Evolutionary conservation across 37 sponge, comb jelly and placozoan genomes (phyloP), one percentile per base, ranked within the genome.

Genomic region (Oscarella lobularis): DNA sequence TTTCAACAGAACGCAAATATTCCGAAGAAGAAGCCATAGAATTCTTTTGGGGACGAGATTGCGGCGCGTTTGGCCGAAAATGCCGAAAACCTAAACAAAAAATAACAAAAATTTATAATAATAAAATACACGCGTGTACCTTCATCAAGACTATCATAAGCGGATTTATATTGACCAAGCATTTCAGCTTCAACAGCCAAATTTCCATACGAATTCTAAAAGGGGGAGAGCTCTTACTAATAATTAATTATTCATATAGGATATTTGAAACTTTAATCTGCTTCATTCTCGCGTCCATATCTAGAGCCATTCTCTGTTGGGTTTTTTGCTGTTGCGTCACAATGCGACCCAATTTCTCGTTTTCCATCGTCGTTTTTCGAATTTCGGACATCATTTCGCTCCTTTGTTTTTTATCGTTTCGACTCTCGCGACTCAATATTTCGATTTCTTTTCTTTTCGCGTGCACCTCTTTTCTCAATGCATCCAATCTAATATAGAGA

Each of bases 231-330:
- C 9, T 48, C 20, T 48, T 20, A 27, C 20, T 48, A 48, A 27
- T 9, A 48, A 48, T 48, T 48, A 48, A 48, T 48, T 48, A 48
- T 20, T 48, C 9, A 48, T 27, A 9, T 48, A 48, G 14, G 20
- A 48, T 48, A 48, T 48, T 48, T 1, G 39, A 75, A 31, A 86
- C 87, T 37, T 73, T 36, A 1, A 86, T 54, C 6, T 74, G 29
- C 68, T 31, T 39, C 80, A 69, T 74, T 30, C 77, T 67, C 32
- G 39, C 54, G 40, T 82, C 76, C 1, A 39, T 74, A 27, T 86
- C 87, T 35, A 74, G 79, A 36, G 65, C 39, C 71, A 86, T 39
- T 20, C 76, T n/a, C 36, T 82, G 78, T 38, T 82, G 80, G 35
- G 79, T 38, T 3, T 41, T 55, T 27, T 86, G 78, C 4, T 78